These are phyloP conservation scores for Cephus cinctus DNA, from an alignment of 1,140 invertebrate genomes.

Conservation along the genomic window DNA sequence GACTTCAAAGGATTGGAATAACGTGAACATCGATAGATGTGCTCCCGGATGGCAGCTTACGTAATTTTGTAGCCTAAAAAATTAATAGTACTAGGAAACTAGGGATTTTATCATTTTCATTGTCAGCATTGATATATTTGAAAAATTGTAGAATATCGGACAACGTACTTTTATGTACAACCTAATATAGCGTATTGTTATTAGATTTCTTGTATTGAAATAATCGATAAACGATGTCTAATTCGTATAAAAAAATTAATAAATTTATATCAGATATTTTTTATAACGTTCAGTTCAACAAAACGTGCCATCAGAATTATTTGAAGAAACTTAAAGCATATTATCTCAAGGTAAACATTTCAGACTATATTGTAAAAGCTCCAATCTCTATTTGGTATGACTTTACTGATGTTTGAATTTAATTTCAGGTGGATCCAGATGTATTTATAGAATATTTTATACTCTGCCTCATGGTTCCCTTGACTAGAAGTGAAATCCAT, in stretches of 20 bases:
- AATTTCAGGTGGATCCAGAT: conserved; percentile 33
- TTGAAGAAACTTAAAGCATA: conserved; percentile 61
- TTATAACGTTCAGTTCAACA: conserved; percentile 61
- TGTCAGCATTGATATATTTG: no score
- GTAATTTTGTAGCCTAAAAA: background rate
- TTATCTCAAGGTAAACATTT: conserved; percentile 57
- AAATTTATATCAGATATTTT: conserved; percentile 49
- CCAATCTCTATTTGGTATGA: background rate
- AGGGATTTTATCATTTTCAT: no score
- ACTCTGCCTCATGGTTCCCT: conserved; percentile 30
- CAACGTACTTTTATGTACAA: no score
- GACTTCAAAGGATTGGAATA: no score
- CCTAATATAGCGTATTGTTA: no score
- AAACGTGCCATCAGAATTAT: conserved; percentile 62
- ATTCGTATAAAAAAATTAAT: background rate
- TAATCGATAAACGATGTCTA: no score
- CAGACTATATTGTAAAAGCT: background rate
- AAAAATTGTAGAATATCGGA: no score
- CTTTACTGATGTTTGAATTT: conserved; percentile 1
- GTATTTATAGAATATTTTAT: conserved; percentile 35
- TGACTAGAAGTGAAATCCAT: conserved; percentile 41
- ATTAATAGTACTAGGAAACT: background rate
- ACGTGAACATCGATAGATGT: no score
- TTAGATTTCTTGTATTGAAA: no score
- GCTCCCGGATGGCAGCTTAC: no score